These are phyloP conservation scores for Chloroceryle inda DNA, from an alignment of 2,797 vertebrate species.

Conservation along the genomic window DNA sequence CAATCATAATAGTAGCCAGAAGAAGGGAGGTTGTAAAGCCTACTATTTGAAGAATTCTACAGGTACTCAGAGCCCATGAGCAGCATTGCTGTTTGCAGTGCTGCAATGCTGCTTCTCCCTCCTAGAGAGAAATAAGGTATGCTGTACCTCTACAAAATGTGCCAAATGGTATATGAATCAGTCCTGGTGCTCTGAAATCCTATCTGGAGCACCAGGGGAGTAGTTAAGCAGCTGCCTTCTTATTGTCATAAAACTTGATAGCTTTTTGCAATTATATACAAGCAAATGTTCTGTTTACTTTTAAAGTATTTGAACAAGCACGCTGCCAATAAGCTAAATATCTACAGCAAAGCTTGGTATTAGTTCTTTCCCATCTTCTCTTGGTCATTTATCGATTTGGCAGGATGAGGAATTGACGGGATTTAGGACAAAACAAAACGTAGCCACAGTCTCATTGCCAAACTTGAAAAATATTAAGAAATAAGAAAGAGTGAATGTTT, in stretches of 20 bases:
- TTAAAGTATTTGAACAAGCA: constrained; percentile 25
- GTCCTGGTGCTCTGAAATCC: constrained; percentile 29
- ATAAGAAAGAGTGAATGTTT: constrained; percentile 26
- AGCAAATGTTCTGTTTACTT: constrained; percentile 72
- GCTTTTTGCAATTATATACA: constrained; percentile 56
- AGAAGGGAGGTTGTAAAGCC: not conserved
- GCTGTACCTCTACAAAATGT: not conserved
- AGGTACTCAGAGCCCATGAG: not conserved
- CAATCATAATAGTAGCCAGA: not conserved
- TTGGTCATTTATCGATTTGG: constrained; percentile 45
- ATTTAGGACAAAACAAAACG: not conserved
- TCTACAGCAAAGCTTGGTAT: constrained; percentile 42
- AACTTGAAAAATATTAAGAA: constrained; percentile 12
- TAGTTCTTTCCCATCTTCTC: constrained; percentile 37
- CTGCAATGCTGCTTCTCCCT: not conserved
- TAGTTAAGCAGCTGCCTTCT: constrained; percentile 47
- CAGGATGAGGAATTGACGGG: constrained; percentile 16
- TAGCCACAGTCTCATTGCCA: constrained; percentile 38
- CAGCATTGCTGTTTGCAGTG: not conserved
- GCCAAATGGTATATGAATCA: constrained; percentile 39
- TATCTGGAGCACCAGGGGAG: constrained; percentile 37
- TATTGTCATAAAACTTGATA: constrained; percentile 59
- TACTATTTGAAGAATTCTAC: not conserved
- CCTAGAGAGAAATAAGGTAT: constrained; percentile 8
- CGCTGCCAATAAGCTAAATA: constrained; percentile 56